These are phyloP conservation scores for Beris morrisii DNA, from an alignment of 2,888 invertebrate species.

Conservation along the genomic window DNA sequence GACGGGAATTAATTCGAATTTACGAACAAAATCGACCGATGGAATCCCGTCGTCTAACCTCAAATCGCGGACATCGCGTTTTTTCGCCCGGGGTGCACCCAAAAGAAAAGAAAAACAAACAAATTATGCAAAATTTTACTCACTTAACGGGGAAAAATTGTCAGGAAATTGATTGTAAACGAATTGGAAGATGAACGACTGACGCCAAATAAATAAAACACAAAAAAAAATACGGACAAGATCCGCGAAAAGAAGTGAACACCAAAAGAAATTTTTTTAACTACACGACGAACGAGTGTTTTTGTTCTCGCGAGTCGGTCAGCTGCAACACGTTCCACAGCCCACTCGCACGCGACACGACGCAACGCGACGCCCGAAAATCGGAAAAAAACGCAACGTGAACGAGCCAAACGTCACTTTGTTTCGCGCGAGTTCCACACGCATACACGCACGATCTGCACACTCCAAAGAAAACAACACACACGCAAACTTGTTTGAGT, in stretches of 20 bases:
- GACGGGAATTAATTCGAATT: too few relatives aligned
- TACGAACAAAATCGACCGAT: too few relatives aligned
- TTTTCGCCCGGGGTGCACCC: too few relatives aligned
- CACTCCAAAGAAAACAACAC: too few relatives aligned
- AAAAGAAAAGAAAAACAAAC: slow-evolving; percentile 3
- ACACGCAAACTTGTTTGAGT: too few relatives aligned
- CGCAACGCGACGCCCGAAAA: neutral
- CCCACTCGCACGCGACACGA: slow-evolving; percentile 9
- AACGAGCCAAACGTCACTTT: too few relatives aligned
- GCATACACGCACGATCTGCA: too few relatives aligned
- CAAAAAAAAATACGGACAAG: slow-evolving; percentile 12
- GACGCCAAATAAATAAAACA: slow-evolving; percentile 23
- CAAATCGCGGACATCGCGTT: too few relatives aligned
- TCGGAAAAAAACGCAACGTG: too few relatives aligned
- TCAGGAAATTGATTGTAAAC: slow-evolving; percentile 3
- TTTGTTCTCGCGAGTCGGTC: neutral
- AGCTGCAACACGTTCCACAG: slow-evolving; percentile 16
- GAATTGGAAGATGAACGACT: neutral
- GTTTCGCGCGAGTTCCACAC: too few relatives aligned
- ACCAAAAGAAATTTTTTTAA: slow-evolving; percentile 18
- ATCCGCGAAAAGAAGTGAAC: slow-evolving; percentile 6
- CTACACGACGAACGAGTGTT: slow-evolving; percentile 5
- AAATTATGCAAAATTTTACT: slow-evolving; percentile 8
- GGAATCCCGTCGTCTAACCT: too few relatives aligned
- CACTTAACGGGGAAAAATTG: slow-evolving; percentile 4